Conservation (phyloP, 2,888 invertebrate species). For the Auanema freiburgensis region DNA sequence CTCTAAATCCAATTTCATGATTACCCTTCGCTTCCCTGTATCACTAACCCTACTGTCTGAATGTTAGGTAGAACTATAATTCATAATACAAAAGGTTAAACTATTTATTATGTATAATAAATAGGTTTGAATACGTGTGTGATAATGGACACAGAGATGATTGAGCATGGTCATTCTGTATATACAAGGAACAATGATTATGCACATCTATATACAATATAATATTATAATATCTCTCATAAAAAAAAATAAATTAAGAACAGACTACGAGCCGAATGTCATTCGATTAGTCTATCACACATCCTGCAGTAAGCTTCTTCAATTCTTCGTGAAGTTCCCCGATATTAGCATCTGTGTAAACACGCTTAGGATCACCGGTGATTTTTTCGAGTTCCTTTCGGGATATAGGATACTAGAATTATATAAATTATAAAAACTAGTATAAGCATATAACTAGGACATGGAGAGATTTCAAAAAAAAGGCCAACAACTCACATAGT, state of each 20-base stretch:
- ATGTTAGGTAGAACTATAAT: too few relatives aligned
- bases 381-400: slow-evolving; percentile 40
- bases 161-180: too few relatives aligned
- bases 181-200: too few relatives aligned
- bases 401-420: slow-evolving; percentile 40
- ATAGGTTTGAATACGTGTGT: too few relatives aligned
- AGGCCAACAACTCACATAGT: slow-evolving; percentile 26
- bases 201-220: background rate
- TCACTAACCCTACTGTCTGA: too few relatives aligned
- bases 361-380: slow-evolving; percentile 37
- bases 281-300: slow-evolving; percentile 16
- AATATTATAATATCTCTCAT: background rate
- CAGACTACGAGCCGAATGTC: background rate
- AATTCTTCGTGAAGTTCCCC: slow-evolving; percentile 24
- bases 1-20: too few relatives aligned
- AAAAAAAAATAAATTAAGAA: background rate
- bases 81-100: too few relatives aligned
- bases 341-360: slow-evolving; percentile 48
- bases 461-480: background rate
- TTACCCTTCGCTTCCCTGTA: too few relatives aligned
- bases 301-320: slow-evolving; percentile 16
- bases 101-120: too few relatives aligned
- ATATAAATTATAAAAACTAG: slow-evolving; percentile 4
- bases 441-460: too few relatives aligned
- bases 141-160: too few relatives aligned